Percentiles rank a stretch among this genome's conserved stretches.
Evolutionary conservation across 2,113 vertebrate genomes (phyloP).

Genomic region (Origma solitaria): DNA sequence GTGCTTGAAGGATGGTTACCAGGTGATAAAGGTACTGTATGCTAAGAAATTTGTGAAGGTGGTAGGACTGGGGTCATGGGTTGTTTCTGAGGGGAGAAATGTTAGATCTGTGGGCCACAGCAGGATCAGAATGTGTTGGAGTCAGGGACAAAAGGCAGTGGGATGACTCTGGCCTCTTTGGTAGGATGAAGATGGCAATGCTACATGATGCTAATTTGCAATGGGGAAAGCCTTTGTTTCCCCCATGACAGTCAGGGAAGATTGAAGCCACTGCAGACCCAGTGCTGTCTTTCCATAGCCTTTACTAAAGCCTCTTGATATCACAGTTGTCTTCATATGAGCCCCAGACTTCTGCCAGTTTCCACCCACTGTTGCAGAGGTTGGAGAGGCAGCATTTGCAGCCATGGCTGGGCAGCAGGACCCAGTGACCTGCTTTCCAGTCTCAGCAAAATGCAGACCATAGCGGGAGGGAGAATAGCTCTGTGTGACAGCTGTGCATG

Average conservation of each 20-base stretch:
- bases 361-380: background rate
- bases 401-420: background rate
- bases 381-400: background rate
- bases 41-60: background rate
- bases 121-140: background rate
- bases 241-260: accelerated
- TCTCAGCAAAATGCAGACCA: background rate
- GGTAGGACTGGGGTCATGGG: background rate
- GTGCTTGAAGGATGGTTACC: background rate
- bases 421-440: background rate
- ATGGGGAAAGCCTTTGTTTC: background rate
- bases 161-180: background rate
- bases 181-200: too few species aligned
- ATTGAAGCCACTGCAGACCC: background rate
- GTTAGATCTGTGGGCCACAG: background rate
- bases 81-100: background rate
- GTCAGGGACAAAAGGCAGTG: background rate
- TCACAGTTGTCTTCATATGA: background rate
- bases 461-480: background rate
- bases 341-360: background rate
- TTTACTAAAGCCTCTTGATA: background rate
- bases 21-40: background rate
- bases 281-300: background rate
- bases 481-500: background rate
- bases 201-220: background rate